These are phyloP conservation scores for Haliclona indistincta DNA, from an alignment of 37 sponge, comb jelly and placozoan genomes.

Conservation along the genomic window DNA sequence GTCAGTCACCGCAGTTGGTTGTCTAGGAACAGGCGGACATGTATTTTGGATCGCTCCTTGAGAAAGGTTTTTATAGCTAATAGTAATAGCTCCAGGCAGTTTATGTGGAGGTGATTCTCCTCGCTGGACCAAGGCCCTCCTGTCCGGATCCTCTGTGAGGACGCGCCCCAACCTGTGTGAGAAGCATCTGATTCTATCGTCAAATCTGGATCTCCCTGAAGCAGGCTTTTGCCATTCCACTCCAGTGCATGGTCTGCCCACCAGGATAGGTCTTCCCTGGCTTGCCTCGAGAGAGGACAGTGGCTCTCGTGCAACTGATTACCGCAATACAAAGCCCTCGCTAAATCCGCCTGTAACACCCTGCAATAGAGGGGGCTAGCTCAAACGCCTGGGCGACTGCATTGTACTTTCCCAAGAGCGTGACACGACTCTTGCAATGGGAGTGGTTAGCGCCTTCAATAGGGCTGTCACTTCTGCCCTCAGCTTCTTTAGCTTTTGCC, in stretches of 20 bases:
- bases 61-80: too few relatives aligned
- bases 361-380: slow-evolving; percentile 31
- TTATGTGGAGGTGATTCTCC: slow-evolving; percentile 34
- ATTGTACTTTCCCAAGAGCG: too few relatives aligned
- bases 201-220: background rate
- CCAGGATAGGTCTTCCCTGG: slow-evolving; percentile 21
- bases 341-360: slow-evolving; percentile 1
- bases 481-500: background rate
- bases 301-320: background rate
- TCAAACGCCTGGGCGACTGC: too few relatives aligned
- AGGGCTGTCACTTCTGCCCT: background rate
- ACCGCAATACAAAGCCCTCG: background rate
- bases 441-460: too few relatives aligned
- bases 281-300: too few relatives aligned
- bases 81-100: slow-evolving; percentile 38
- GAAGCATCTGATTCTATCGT: slow-evolving; percentile 43
- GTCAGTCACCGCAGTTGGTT: too few relatives aligned
- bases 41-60: too few relatives aligned
- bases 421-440: too few relatives aligned
- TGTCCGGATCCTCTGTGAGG: slow-evolving; percentile 10
- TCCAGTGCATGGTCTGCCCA: background rate
- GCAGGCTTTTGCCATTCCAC: background rate
- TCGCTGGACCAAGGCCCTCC: slow-evolving; percentile 32
- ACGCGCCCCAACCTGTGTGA: slow-evolving; percentile 34
- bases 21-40: too few relatives aligned